Base-by-base conservation (phyloP, 2,888 invertebrate species). In the Hirtodrosophila histrioides region DNA sequence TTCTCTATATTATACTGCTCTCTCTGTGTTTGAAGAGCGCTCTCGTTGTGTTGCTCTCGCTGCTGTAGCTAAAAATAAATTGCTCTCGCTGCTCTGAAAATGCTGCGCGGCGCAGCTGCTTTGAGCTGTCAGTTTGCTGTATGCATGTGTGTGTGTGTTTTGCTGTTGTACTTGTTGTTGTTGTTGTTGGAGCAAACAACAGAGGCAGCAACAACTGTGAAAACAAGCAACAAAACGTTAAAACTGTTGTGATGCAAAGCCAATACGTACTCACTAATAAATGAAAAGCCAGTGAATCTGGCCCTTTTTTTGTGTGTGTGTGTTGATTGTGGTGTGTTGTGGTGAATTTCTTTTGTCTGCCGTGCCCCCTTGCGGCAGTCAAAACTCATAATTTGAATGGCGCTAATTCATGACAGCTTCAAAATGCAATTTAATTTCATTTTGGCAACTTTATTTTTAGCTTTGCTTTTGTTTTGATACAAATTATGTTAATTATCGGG, bases 21-120 rank as follows among this genome's bases (percentile, higher is more conserved):
- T 57, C 51, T 62, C 43, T 49, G 27, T 56, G 35, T 17, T n/a
- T n/a, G 17, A 17, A 17, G 17, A 17, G 17, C 17, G 17, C 17
- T 17, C 17, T 17, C 17, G 17, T 17, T 60, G 12, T 39, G 17
- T 55, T 6, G 27, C 27, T 27, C 27, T 27, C 5, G 27, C 27
- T 17, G 17, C 17, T 17, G 17, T 17, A 1, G 17, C 17, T 17
- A 17, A 17, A 17, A 17, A 17, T 17, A 17, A 17, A 2, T 17
- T 17, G 17, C 17, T 17, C 17, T 72, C 88, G 75, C 72, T 50
- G 66, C 63, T 86, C 70, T 53, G 40, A 58, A 83, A 71, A 75
- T 17, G 17, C 17, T 67, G 78, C 82, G 78, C 86, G 44, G 86
- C 86, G 88, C 88, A 87, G 81, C 86, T 85, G 86, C 80, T 81